Conservation (phyloP, 2,113 vertebrate species). For the Phodopus roborovskii region DNA sequence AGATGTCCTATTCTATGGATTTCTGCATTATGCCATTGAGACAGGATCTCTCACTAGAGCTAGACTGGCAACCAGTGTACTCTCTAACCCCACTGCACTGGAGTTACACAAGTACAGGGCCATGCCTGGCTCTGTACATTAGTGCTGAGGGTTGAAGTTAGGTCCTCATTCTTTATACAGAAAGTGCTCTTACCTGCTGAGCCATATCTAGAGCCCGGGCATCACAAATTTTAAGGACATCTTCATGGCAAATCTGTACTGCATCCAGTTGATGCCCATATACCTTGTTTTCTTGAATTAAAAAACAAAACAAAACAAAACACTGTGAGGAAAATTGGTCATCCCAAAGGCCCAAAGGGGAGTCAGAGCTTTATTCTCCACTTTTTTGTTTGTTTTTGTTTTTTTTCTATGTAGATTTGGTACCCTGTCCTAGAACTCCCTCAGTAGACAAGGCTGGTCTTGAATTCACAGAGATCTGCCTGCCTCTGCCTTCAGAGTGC, state of each 20-base stretch:
- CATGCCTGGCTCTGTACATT: too few relatives aligned
- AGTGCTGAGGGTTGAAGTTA: neutral
- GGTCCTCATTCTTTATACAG: neutral
- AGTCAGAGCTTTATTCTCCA: neutral
- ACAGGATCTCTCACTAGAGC: neutral
- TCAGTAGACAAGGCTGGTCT: too few relatives aligned
- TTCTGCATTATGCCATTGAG: neutral
- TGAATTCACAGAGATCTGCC: too few relatives aligned
- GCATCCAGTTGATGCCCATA: neutral
- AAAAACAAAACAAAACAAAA: too few relatives aligned
- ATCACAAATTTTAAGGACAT: neutral
- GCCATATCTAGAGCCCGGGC: neutral
- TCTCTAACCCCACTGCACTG: neutral
- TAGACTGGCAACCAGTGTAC: neutral
- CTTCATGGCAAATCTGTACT: neutral
- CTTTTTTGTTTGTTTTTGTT: neutral
- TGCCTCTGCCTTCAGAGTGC: too few relatives aligned
- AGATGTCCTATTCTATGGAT: neutral
- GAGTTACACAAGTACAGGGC: fast-evolving
- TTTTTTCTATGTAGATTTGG: too few relatives aligned
- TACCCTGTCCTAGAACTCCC: too few relatives aligned
- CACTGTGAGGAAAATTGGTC: neutral
- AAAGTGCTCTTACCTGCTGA: neutral
- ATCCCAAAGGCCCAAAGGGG: neutral
- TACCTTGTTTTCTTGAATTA: neutral